Conservation (phyloP, 2,888 invertebrate genomes). For the Muschampia plurimacula region DNA sequence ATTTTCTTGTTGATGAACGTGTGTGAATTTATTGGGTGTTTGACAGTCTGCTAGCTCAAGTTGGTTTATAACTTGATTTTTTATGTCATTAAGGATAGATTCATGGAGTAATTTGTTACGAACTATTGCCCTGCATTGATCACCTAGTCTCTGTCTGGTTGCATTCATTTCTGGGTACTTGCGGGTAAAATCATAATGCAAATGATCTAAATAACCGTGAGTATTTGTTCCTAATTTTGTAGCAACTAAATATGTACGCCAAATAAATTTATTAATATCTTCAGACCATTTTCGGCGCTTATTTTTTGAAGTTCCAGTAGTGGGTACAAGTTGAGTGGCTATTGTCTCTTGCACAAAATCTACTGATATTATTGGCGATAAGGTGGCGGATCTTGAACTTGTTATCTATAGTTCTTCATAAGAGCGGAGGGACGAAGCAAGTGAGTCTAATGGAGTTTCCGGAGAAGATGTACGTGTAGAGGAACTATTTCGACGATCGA, state of each 20-base stretch:
- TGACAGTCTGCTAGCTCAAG: too few species aligned
- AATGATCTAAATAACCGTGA: slow-evolving; percentile 11
- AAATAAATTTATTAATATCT: slow-evolving; percentile 20
- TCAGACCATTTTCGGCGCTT: slow-evolving; percentile 18
- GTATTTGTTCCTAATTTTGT: slow-evolving; percentile 4
- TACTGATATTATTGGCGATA: neutral
- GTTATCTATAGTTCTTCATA: too few species aligned
- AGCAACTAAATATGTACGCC: neutral
- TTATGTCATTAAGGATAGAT: neutral
- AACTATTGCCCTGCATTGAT: slow-evolving; percentile 13
- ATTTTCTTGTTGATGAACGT: too few species aligned
- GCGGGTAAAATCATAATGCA: too few species aligned
- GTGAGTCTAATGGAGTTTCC: too few species aligned
- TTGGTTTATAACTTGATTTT: neutral
- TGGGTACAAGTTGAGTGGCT: slow-evolving; percentile 6
- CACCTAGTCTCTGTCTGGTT: neutral
- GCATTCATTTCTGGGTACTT: slow-evolving; percentile 3
- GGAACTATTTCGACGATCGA: too few species aligned
- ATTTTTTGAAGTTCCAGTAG: slow-evolving; percentile 1
- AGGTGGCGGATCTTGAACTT: too few species aligned
- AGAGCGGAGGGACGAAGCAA: too few species aligned
- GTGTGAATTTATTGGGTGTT: too few species aligned
- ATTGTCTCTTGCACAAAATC: slow-evolving; percentile 20
- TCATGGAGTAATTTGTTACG: slow-evolving; percentile 9
- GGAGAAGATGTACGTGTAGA: too few species aligned